Percentiles rank a stretch among this genome's conserved stretches.
phyloP scores from a whole-genome alignment of 2,888 invertebrate species.

The Antheraea assamensis region DNA sequence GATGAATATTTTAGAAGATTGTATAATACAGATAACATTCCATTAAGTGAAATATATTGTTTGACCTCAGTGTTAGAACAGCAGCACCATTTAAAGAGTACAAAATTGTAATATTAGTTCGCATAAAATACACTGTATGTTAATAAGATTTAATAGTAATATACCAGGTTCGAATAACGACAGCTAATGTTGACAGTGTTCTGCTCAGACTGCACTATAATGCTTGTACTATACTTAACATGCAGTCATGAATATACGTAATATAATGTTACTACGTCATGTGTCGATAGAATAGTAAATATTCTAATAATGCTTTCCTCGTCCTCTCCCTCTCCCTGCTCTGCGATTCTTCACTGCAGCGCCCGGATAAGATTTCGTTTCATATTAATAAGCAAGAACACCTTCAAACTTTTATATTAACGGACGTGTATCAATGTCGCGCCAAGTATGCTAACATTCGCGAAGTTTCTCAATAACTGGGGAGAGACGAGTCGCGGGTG shows the following conservation, averaged over 20 bases:
- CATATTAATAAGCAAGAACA: slow-evolving; percentile 6
- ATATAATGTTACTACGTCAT: not conserved
- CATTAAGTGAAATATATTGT: too few species aligned
- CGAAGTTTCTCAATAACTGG: not conserved
- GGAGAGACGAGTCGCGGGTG: not conserved
- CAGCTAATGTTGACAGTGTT: too few species aligned
- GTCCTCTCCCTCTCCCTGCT: not conserved
- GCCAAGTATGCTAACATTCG: slow-evolving; percentile 1
- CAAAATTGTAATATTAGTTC: too few species aligned
- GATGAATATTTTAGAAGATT: not conserved
- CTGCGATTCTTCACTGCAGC: not conserved
- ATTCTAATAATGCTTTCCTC: not conserved
- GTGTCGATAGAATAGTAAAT: not conserved
- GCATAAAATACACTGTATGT: too few species aligned
- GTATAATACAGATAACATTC: not conserved
- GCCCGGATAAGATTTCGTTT: not conserved
- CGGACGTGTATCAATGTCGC: not conserved
- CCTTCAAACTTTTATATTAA: slow-evolving; percentile 6
- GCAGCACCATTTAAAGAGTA: too few species aligned
- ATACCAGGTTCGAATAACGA: too few species aligned
- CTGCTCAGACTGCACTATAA: too few species aligned
- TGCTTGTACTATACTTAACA: too few species aligned
- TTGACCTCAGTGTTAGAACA: too few species aligned
- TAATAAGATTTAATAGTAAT: too few species aligned
- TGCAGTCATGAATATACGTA: not conserved